Conservation (phyloP, 2,797 vertebrate genomes). For the Sarcophilus harrisii region DNA sequence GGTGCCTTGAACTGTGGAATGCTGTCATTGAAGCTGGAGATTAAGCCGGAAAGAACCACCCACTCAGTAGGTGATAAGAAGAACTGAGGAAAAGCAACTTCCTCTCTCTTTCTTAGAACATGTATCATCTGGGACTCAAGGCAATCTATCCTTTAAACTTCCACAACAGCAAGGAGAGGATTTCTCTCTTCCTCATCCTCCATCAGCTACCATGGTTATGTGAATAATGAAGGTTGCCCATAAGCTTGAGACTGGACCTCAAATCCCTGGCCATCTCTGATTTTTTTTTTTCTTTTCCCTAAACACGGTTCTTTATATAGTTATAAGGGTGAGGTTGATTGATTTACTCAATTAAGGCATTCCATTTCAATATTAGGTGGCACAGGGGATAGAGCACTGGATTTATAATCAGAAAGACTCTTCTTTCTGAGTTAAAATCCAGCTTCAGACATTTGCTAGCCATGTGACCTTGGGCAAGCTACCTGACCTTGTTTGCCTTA, state of each 20-base stretch:
- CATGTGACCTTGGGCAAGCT: background rate
- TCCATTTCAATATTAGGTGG: background rate
- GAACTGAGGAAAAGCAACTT: background rate
- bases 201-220: background rate
- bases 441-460: background rate
- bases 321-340: background rate
- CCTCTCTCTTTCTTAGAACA: background rate
- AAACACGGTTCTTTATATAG: background rate
- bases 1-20: background rate
- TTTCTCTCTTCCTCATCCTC: background rate
- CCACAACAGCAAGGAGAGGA: background rate
- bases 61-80: background rate
- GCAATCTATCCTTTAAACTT: background rate
- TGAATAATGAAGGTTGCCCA: background rate
- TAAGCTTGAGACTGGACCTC: background rate
- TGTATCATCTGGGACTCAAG: background rate
- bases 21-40: background rate
- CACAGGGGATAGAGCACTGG: background rate
- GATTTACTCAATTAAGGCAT: background rate
- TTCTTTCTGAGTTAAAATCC: background rate
- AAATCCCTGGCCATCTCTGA: background rate
- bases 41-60: background rate
- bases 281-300: background rate
- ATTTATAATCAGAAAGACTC: background rate
- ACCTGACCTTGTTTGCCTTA: background rate